Base-by-base conservation (phyloP, 2,888 invertebrate genomes). In the Acronicta alni region DNA sequence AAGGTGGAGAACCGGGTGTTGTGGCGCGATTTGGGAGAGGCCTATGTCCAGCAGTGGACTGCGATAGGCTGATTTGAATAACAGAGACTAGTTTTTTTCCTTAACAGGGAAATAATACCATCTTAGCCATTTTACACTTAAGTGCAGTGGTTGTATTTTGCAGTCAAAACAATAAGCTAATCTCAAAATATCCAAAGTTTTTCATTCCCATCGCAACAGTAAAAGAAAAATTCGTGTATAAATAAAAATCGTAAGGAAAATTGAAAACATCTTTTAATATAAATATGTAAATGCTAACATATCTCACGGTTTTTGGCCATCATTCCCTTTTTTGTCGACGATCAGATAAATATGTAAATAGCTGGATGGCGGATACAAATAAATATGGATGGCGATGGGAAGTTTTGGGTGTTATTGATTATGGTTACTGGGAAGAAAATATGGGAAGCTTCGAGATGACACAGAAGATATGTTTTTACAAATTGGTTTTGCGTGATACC, bases 271-370 rank as follows among this genome's bases (percentile, higher is more conserved):
- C 52, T 67, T 68, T 67, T 51, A 57, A 54, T 73, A 68, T 76
- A 73, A 77, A 79, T 80, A 80, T 80, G 79, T 67, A 80, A 79
- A 80, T 79, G 45, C 15, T 55, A 66, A 68, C 75, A 72, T 72
- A 76, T 70, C 75, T 75, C 67, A 60, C 61, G 71, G 61, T 67
- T 69, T 75, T 77, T 77, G 65, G 59, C 54, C 54, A 35, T 41
- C 53, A 57, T 72, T 52, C 59, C 62, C 51, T 62, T 70, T 74
- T 72, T 68, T 76, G 61, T 65, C 45, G 69, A 55, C 59, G 48
- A 66, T 67, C 62, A 60, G 67, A 69, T 71, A 67, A 77, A 74
- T 74, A 78, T 78, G 76, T 68, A 80, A 80, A 78, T 75, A 61
- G 46, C 15, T n/a, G 18, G 71, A 63, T 64, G 67, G 49, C 37